Evolutionary conservation across 2,888 invertebrate genomes (phyloP).

Genomic region (Lacanobia oleracea): DNA sequence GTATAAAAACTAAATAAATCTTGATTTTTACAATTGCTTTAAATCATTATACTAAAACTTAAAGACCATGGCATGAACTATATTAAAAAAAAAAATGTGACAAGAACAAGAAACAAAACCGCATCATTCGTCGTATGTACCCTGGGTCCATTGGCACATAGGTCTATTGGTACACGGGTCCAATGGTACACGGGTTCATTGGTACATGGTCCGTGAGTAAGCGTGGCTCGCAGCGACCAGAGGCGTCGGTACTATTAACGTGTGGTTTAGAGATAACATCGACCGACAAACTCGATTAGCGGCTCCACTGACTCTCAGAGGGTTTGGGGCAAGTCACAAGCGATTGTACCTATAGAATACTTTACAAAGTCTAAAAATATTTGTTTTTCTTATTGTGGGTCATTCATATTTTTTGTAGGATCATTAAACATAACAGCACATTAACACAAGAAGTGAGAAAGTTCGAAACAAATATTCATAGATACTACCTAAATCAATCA

Average conservation of each 20-base stretch:
- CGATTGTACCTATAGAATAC: constrained; percentile 36
- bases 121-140: constrained; percentile 9
- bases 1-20: not conserved
- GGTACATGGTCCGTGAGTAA: constrained; percentile 50
- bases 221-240: constrained; percentile 60
- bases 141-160: not conserved
- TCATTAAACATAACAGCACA: not conserved
- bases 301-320: constrained; percentile 81
- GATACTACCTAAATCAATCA: too few relatives aligned
- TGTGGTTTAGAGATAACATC: constrained; percentile 88
- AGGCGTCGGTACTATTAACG: constrained; percentile 88
- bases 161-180: not conserved
- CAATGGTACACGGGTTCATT: not conserved
- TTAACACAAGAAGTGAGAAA: too few relatives aligned
- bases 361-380: not conserved
- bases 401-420: not conserved
- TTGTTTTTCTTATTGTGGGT: too few relatives aligned
- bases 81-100: constrained; percentile 21
- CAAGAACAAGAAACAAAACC: constrained; percentile 39
- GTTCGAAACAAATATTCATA: too few relatives aligned
- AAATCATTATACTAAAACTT: too few relatives aligned
- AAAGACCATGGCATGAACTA: constrained; percentile 3
- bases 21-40: not conserved
- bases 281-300: constrained; percentile 90
- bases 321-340: constrained; percentile 65